Base-by-base conservation (phyloP, 2,113 vertebrate genomes). In the Indicator indicator region DNA sequence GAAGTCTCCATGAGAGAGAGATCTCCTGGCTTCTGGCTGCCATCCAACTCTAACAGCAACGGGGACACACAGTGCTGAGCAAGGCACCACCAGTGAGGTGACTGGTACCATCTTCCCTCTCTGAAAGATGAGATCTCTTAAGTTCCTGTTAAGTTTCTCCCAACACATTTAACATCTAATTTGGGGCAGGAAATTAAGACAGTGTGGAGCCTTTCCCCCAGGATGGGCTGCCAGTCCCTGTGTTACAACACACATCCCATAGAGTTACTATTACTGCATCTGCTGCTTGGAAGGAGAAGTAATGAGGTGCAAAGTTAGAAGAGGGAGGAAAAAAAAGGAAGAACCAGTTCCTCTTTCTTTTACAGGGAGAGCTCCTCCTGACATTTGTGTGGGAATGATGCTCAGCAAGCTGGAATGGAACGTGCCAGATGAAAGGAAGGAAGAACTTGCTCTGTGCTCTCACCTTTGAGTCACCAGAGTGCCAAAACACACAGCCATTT, bases 171-270 rank as follows among this genome's bases (percentile, higher is more conserved):
- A 79, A 46, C 16, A n/a, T 48, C 38, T 56, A 18, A 83, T 36
- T 24, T 62, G 20, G 17, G 40, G 52, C 27, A 17, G 15, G 9
- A 18, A 19, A 36, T 26, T 28, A 52, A 24, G 4, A 32, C 6
- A 28, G 19, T 4, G 44, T 20, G 17, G 38, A 89, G 42, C 36
- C 32, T 58, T 44, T 59, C 13, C n/a, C 56, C 33, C 9, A 17
- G 28, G n/a, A 40, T 67, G 55, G 12, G 21, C 9, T 72, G 59
- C 48, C 63, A 58, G 59, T 28, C 24, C 55, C 67, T 24, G 2
- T 1, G 20, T 73, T 69, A 86, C 36, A 64, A 48, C 42, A 58
- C 5, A 0, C 0, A 1, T 21, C 54, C 86, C 68, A 32, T 1
- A 17, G 52, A 76, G 58, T 36, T 44, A 38, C n/a, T 26, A 2